phyloP scores from a whole-genome alignment of 2,888 invertebrate species.

The Dexiosoma caninum region DNA sequence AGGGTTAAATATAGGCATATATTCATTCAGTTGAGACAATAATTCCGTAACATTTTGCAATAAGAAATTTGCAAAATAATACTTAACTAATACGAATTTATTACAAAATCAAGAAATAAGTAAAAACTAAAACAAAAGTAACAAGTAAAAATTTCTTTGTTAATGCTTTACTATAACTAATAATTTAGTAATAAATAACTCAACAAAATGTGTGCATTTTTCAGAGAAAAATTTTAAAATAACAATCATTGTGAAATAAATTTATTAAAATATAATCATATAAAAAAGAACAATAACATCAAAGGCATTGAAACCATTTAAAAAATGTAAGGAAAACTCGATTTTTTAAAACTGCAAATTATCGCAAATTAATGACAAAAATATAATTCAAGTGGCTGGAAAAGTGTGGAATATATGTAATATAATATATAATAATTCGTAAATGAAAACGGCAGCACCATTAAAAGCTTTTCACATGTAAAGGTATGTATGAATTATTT shows the following conservation, averaged over 20 bases:
- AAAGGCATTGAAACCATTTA: not conserved
- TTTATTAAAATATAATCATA: not conserved
- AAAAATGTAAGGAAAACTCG: conserved; percentile 17
- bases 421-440: conserved; percentile 1
- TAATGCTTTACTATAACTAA: too few species aligned
- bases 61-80: too few species aligned
- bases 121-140: too few species aligned
- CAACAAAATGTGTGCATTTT: too few species aligned
- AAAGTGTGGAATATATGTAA: not conserved
- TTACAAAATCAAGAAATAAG: too few species aligned
- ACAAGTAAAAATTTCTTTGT: not conserved
- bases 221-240: too few species aligned
- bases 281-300: not conserved
- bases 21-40: too few species aligned
- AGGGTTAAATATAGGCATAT: too few species aligned
- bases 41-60: too few species aligned
- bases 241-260: not conserved
- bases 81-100: too few species aligned
- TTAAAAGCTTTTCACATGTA: conserved; percentile 56
- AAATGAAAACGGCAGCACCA: conserved; percentile 48
- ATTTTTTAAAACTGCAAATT: not conserved
- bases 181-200: too few species aligned
- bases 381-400: not conserved
- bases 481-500: conserved; percentile 39
- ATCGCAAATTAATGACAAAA: not conserved